phyloP scores from a whole-genome alignment of 2,797 vertebrate species.

The Ptychadena robeensis region DNA sequence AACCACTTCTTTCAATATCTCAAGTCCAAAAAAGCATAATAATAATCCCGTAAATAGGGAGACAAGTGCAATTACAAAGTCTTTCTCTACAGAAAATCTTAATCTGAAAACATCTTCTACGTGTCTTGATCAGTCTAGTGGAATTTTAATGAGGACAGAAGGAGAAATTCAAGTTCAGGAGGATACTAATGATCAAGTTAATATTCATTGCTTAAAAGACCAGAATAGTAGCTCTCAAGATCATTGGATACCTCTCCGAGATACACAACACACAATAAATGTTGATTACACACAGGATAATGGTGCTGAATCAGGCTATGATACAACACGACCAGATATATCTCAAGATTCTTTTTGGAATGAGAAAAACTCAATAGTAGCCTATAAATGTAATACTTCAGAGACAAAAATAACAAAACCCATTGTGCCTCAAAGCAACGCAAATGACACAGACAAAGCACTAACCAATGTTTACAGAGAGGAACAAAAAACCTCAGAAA shows the following conservation, averaged over 20 bases:
- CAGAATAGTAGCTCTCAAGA: not conserved
- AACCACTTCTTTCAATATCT: conserved; percentile 25
- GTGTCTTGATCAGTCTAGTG: not conserved
- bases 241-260: conserved; percentile 12
- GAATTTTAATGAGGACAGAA: conserved; percentile 20
- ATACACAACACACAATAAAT: not conserved
- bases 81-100: conserved; percentile 5
- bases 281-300: not conserved
- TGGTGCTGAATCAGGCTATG: not conserved
- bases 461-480: not conserved
- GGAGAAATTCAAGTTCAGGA: not conserved
- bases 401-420: not conserved
- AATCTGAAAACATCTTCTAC: not conserved
- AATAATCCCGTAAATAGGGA: not conserved
- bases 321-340: not conserved
- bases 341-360: not conserved
- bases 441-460: not conserved
- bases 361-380: conserved; percentile 15
- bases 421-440: conserved; percentile 7
- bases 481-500: not conserved
- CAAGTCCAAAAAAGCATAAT: not conserved
- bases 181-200: not conserved
- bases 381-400: conserved; percentile 21
- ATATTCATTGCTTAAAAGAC: not conserved
- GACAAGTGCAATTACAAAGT: not conserved